These are phyloP conservation scores for Chrysomela aeneicollis DNA, from an alignment of 2,888 invertebrate genomes.

Conservation along the genomic window DNA sequence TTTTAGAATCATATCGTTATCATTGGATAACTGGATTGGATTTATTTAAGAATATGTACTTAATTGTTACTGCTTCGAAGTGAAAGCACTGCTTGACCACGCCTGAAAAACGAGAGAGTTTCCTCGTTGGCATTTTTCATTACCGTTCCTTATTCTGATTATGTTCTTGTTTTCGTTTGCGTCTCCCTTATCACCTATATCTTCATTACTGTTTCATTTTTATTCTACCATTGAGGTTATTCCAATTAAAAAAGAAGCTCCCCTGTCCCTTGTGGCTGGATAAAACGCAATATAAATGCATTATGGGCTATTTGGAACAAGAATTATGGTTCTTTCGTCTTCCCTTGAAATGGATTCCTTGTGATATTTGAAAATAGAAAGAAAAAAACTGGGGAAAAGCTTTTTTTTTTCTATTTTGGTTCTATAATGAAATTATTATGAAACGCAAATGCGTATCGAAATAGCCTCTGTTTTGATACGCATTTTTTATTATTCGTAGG, in stretches of 20 bases:
- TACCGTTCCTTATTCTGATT: constrained; percentile 37
- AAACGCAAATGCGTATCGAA: no score
- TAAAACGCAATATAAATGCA: constrained; percentile 52
- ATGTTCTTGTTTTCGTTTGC: constrained; percentile 45
- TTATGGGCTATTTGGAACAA: constrained; percentile 48
- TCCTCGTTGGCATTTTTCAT: background rate
- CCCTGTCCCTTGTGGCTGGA: constrained; percentile 40
- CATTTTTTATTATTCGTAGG: no score
- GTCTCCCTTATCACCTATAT: constrained; percentile 57
- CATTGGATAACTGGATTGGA: no score
- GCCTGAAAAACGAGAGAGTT: background rate
- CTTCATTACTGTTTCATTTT: constrained; percentile 59
- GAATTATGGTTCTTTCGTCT: constrained; percentile 22
- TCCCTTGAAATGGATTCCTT: background rate
- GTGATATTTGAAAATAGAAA: background rate
- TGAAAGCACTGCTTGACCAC: no score
- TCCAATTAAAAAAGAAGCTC: constrained; percentile 59
- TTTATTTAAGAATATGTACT: no score
- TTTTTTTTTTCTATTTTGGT: no score
- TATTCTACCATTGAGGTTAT: constrained; percentile 61
- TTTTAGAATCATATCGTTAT: no score
- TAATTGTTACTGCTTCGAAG: no score
- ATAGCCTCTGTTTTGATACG: no score
- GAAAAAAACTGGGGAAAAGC: background rate
- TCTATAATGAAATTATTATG: no score